Base-by-base conservation (phyloP, 2,888 invertebrate genomes). In the Protodeltote pygarga region DNA sequence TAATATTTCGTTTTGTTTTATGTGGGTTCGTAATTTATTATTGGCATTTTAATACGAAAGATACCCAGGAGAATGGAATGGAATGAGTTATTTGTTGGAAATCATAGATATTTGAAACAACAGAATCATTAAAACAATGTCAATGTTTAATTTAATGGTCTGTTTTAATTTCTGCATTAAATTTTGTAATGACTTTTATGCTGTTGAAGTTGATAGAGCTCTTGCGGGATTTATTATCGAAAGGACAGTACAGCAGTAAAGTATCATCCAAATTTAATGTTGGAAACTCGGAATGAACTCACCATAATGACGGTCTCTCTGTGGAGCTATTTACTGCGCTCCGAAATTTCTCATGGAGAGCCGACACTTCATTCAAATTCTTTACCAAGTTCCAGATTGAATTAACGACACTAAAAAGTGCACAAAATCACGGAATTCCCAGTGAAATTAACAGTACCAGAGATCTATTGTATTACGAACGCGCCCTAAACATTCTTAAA, bases 321-420 rank as follows among this genome's bases (percentile, higher is more conserved):
- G 60, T 69, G 65, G 70, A 75, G 79, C 81, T 83, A 86, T 89
- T 87, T 85, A 83, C 75, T 79, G 76, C 62, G 71, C 79, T 67
- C 79, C 75, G 58, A 83, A 87, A 84, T 83, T 81, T 85, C 83
- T 81, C 83, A 81, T 78, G 78, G n/a, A n/a, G n/a, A n/a, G 71
- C 76, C 67, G 65, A 77, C 76, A 71, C 75, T 66, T 71, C 68
- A 73, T 73, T 75, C 75, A 75, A 78, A 86, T 85, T 85, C 83
- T 79, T 82, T 45, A 77, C 74, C 63, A 77, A 80, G 69, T 74
- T 77, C 73, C 71, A 77, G 76, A 84, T 83, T 81, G 74, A 83
- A 85, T 81, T 81, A 83, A 84, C 72, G 80, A 81, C 79, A 77
- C 75, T 74, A 81, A 87, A 86, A 87, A 88, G 81, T 78, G 76